Evolutionary conservation across 2,888 invertebrate species (phyloP).

Genomic region (Scaptomyza polygonia): DNA sequence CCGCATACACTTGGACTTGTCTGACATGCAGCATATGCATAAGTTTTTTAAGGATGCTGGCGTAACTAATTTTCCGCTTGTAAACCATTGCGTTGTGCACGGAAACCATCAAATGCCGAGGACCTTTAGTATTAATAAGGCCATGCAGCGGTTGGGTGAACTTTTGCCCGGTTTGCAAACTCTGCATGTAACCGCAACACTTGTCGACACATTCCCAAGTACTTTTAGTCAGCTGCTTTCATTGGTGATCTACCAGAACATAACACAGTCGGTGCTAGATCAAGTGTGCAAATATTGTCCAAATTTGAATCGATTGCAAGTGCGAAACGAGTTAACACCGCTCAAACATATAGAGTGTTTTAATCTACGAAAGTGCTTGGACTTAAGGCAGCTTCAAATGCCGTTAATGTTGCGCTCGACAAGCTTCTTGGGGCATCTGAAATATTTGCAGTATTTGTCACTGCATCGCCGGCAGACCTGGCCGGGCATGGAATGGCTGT

Average conservation of each 20-base stretch:
- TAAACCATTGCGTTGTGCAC: neutral
- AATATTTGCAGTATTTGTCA: conserved; percentile 28
- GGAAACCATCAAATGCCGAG: neutral
- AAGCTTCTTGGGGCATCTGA: conserved; percentile 20
- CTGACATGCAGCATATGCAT: neutral
- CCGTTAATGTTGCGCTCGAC: conserved; percentile 38
- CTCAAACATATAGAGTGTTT: conserved; percentile 13
- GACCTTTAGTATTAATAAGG: no score
- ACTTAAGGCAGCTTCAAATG: conserved; percentile 29
- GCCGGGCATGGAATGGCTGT: conserved; percentile 46
- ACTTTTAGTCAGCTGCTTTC: conserved; percentile 10
- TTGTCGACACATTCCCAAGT: conserved; percentile 15
- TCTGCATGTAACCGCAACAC: conserved; percentile 5
- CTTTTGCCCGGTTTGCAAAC: conserved; percentile 19
- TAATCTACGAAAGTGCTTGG: conserved; percentile 21
- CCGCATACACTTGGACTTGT: conserved; percentile 18
- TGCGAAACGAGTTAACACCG: conserved; percentile 10
- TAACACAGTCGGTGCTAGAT: conserved; percentile 16
- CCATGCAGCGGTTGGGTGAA: neutral
- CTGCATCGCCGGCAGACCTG: conserved; percentile 44
- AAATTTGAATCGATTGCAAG: conserved; percentile 13
- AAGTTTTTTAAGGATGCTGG: neutral
- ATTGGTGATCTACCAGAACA: conserved; percentile 12
- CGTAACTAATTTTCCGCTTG: neutral
- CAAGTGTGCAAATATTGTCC: conserved; percentile 22